phyloP scores from a whole-genome alignment of 2,113 vertebrate genomes.

The Antidorcas marsupialis region DNA sequence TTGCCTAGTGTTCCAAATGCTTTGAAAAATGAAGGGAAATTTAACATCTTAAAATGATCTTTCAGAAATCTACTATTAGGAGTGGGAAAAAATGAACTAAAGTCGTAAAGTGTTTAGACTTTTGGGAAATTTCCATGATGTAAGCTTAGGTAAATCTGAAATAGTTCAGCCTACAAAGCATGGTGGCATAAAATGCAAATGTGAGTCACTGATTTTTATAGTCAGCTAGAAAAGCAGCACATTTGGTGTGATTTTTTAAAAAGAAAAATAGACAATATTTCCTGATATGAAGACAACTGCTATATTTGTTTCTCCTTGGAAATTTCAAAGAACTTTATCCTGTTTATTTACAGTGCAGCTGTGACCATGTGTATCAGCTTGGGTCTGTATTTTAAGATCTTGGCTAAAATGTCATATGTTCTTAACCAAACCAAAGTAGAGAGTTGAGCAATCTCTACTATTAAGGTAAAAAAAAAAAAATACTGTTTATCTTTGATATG shows the following conservation, averaged over 20 bases:
- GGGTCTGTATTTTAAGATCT: neutral
- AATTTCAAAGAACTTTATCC: neutral
- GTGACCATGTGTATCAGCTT: neutral
- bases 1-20: constrained; percentile 25
- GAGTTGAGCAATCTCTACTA: neutral
- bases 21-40: constrained; percentile 63
- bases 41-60: constrained; percentile 40
- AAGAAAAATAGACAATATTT: constrained; percentile 17
- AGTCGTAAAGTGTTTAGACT: neutral
- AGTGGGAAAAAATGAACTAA: neutral
- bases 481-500: neutral
- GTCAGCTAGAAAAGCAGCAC: neutral
- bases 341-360: neutral
- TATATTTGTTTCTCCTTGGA: neutral
- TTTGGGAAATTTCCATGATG: constrained; percentile 37
- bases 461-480: neutral
- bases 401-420: neutral
- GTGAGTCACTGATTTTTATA: neutral
- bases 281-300: neutral
- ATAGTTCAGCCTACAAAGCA: neutral
- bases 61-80: constrained; percentile 8
- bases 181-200: neutral
- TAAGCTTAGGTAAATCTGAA: neutral
- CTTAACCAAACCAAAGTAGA: neutral
- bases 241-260: neutral